Evolutionary conservation across 1,140 invertebrate genomes (phyloP).

Genomic region (Diorhabda elongata): DNA sequence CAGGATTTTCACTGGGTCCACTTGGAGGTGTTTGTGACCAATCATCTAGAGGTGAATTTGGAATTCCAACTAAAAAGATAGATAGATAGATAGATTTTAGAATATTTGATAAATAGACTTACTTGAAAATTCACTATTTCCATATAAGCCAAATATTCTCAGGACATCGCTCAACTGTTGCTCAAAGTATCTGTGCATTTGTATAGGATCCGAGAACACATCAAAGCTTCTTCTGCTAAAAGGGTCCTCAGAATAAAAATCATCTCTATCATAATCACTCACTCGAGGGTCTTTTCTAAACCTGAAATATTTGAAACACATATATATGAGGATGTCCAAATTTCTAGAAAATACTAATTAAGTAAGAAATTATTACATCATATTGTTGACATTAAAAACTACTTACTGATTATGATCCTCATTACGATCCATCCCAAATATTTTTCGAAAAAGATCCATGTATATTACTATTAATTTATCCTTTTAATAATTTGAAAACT

Average conservation of each 20-base stretch:
- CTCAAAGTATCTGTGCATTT: constrained; percentile 51
- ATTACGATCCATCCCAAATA: background rate
- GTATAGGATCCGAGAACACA: constrained; percentile 48
- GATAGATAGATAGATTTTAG: background rate
- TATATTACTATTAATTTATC: background rate
- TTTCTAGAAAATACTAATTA: no score
- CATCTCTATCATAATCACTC: background rate
- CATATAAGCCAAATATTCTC: constrained; percentile 38
- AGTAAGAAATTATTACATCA: no score
- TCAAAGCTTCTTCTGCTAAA: constrained; percentile 36
- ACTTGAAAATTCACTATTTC: constrained; percentile 38
- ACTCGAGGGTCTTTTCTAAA: background rate
- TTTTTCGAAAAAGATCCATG: constrained; percentile 6
- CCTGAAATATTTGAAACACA: background rate
- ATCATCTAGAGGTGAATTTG: background rate
- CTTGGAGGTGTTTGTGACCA: background rate
- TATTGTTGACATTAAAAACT: background rate
- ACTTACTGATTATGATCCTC: constrained; percentile 1
- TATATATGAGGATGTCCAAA: no score
- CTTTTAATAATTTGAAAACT: background rate
- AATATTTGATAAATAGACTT: background rate
- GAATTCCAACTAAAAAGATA: constrained; percentile 9
- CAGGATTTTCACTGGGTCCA: constrained; percentile 7
- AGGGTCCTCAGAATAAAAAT: background rate
- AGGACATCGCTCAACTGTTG: constrained; percentile 47